Evolutionary conservation across 2,888 invertebrate genomes (phyloP).

Genomic region (Protonemura montana): DNA sequence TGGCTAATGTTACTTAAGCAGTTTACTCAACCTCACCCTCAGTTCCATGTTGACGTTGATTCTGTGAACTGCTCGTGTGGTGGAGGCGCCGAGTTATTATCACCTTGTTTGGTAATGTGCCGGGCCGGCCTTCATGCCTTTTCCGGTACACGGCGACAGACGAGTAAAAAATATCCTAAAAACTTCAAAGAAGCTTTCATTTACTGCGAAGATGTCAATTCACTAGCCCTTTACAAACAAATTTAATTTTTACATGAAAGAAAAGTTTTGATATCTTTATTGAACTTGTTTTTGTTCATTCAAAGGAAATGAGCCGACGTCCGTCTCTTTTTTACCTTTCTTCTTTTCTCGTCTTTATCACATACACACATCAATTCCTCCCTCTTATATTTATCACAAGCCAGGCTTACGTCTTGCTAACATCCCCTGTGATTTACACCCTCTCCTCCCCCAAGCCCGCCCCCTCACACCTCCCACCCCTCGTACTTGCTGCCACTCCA

Average conservation of each 20-base stretch:
- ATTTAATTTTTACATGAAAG: conserved; percentile 19
- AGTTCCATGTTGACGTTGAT: neutral
- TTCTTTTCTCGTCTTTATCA: conserved; percentile 42
- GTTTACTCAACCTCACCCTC: neutral
- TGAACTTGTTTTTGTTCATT: conserved; percentile 38
- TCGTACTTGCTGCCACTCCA: conserved; percentile 1
- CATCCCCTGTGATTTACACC: conserved; percentile 45
- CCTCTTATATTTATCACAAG: conserved; percentile 35
- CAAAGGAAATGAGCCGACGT: conserved; percentile 40
- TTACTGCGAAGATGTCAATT: neutral
- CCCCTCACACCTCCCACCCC: neutral
- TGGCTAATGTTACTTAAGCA: neutral
- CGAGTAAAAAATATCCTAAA: neutral
- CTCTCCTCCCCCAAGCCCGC: neutral
- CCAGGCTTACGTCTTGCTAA: conserved; percentile 38
- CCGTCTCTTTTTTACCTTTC: conserved; percentile 40
- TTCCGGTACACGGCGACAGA: too few relatives aligned
- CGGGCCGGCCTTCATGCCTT: neutral
- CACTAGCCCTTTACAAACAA: conserved; percentile 2
- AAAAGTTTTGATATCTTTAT: conserved; percentile 22
- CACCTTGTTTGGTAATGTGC: neutral
- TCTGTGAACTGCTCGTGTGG: neutral
- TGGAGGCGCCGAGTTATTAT: neutral
- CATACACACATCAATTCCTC: conserved; percentile 41
- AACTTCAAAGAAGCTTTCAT: neutral